Evolutionary conservation across 2,113 vertebrate genomes (phyloP), one percentile per base, ranked within the genome.

Genomic region (Petrocephalus zakoni): DNA sequence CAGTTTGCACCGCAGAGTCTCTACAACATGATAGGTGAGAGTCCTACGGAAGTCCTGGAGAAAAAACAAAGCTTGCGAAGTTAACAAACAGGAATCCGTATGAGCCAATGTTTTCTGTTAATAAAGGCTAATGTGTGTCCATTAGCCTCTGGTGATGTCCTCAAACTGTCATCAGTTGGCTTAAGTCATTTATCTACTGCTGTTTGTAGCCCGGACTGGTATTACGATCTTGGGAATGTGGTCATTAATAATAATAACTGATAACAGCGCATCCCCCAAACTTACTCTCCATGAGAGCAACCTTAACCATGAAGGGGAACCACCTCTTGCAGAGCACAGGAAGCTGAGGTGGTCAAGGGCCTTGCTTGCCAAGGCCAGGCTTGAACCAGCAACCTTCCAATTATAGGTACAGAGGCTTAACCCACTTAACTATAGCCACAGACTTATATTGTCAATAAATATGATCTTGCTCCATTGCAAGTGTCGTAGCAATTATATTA

Each of bases 11-110:
- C 98, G 17, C 98, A 99, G 93, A 99, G 98, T 91, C 96, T 99
- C 87, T 99, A 99, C 94, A 99, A 99, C 94, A 99, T 99, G 98
- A 99, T 99, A 97, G 98, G 98, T 99, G 93, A 97, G 97, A 94
- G 88, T 86, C 85, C 64, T 91, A 68, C 90, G 21, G 29, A 46
- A 46, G 75, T 81, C 25, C 37, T 29, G 61, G 42, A 42, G 72
- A 42, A 15, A 2, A 19, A 17, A 42, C 34, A 37, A 29, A 37
- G 34, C 34, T 78, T 42, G 34, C 15, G 17, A 34, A 78, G 72
- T 37, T 17, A 42, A 75, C 2, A 37, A 42, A 5, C 72, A 78
- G 72, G 10, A 15, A 42, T 42, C 29, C 5, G 5, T 75, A 78
- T 42, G 15, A 78, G 72, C 15, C 72, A 78, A 13, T 78, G 72